Evolutionary conservation across 2,888 invertebrate species (phyloP).

Genomic region (Timandra comae): DNA sequence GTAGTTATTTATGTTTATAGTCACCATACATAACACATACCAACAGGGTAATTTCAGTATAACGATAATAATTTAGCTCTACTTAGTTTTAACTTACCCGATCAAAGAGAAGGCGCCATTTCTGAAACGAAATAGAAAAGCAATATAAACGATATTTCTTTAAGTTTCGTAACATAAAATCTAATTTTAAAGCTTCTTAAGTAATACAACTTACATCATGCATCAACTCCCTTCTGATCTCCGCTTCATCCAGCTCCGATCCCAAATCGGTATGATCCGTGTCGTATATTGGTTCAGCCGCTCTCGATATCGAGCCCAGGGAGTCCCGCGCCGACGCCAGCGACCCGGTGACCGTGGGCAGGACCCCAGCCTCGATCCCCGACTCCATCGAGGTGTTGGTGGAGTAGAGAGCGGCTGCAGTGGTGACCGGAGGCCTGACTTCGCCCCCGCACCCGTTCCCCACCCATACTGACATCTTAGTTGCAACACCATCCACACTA

Average conservation of each 20-base stretch:
- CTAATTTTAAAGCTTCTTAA: not conserved
- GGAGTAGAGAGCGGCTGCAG: conserved; percentile 61
- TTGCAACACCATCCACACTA: conserved; percentile 65
- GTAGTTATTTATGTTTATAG: too few relatives aligned
- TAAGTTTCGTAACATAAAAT: too few relatives aligned
- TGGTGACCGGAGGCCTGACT: conserved; percentile 38
- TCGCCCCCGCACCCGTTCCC: conserved; percentile 61
- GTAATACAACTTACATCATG: conserved; percentile 82
- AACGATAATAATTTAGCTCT: too few relatives aligned
- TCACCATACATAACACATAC: too few relatives aligned
- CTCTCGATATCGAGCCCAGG: conserved; percentile 76
- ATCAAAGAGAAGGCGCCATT: conserved; percentile 93
- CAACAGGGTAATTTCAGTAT: too few relatives aligned
- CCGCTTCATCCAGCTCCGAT: conserved; percentile 87
- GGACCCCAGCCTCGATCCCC: conserved; percentile 81
- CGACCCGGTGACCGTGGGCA: conserved; percentile 85
- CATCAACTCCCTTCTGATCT: conserved; percentile 84
- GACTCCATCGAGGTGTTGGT: conserved; percentile 78
- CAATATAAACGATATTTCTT: too few relatives aligned
- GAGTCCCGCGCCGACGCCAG: conserved; percentile 75
- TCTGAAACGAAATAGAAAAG: conserved; percentile 85
- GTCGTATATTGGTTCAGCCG: conserved; percentile 81
- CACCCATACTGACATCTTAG: conserved; percentile 70
- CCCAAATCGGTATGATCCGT: conserved; percentile 89
- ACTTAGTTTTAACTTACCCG: too few relatives aligned